Evolutionary conservation across 2,113 vertebrate species (phyloP).

Genomic region (Nymphicus hollandicus): DNA sequence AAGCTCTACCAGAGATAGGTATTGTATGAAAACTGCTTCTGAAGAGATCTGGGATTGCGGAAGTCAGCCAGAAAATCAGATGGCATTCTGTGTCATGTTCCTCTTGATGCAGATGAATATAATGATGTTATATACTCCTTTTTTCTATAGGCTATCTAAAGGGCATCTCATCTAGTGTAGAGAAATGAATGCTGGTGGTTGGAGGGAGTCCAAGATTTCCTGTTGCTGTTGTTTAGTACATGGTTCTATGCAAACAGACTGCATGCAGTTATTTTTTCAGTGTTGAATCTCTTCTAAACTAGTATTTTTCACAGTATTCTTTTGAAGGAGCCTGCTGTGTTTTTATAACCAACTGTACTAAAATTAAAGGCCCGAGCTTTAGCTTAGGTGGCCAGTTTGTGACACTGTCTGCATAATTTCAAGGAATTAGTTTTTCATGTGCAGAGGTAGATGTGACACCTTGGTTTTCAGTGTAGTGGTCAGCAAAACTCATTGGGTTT

Average conservation of each 20-base stretch:
- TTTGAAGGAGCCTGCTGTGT: not conserved
- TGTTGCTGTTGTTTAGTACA: not conserved
- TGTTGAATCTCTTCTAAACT: not conserved
- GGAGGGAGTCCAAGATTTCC: not conserved
- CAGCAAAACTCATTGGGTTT: not conserved
- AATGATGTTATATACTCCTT: not conserved
- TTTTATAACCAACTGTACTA: not conserved
- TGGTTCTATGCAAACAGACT: not conserved
- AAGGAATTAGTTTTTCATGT: not conserved
- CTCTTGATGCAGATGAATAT: not conserved
- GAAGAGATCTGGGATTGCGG: not conserved
- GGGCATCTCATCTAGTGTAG: not conserved
- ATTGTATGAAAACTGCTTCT: not conserved
- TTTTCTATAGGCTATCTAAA: not conserved
- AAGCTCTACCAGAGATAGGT: not conserved
- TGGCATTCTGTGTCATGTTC: not conserved
- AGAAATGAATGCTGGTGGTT: not conserved
- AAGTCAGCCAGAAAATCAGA: not conserved
- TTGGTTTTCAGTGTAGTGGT: not conserved
- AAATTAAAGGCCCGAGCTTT: not conserved
- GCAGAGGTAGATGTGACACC: not conserved
- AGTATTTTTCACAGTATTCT: not conserved
- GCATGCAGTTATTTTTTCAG: not conserved
- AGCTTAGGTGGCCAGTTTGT: not conserved
- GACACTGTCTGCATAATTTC: not conserved